A percentile compares a stretch with the other conserved stretches of the same genome.
Conservation (phyloP, 2,797 vertebrate genomes). For the Sebastes cheni region DNA sequence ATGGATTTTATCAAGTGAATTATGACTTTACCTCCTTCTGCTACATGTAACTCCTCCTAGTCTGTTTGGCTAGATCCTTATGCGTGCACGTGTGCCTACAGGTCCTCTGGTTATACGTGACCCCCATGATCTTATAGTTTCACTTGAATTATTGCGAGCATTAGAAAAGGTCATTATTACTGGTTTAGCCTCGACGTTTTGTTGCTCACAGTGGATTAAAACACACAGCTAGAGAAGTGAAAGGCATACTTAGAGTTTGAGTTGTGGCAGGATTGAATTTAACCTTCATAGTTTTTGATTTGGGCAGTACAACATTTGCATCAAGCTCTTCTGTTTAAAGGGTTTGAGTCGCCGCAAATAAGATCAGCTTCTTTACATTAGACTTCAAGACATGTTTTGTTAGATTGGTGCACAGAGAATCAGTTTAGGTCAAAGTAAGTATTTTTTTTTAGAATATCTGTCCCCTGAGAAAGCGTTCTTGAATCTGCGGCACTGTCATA, state of each 20-base stretch:
- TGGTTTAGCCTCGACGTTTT: background rate
- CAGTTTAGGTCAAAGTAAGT: slow-evolving; percentile 51
- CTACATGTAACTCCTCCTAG: slow-evolving; percentile 9
- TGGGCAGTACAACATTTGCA: slow-evolving; percentile 10
- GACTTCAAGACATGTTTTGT: slow-evolving; percentile 44
- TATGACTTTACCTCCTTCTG: background rate
- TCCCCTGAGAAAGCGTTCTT: slow-evolving; percentile 46
- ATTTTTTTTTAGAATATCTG: slow-evolving; percentile 42
- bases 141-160: slow-evolving; percentile 11
- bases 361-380: slow-evolving; percentile 41
- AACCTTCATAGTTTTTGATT: slow-evolving; percentile 7
- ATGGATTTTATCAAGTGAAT: slow-evolving; percentile 39
- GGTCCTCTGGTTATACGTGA: slow-evolving; percentile 29
- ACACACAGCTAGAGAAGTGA: background rate
- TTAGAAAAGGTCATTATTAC: slow-evolving; percentile 2
- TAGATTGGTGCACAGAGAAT: slow-evolving; percentile 37
- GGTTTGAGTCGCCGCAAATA: slow-evolving; percentile 18
- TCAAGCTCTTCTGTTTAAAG: background rate
- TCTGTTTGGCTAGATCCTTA: slow-evolving; percentile 1
- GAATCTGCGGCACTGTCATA: slow-evolving; percentile 42
- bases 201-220: slow-evolving; percentile 9
- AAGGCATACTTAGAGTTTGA: background rate
- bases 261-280: slow-evolving; percentile 6
- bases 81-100: background rate
- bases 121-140: slow-evolving; percentile 2